Evolutionary conservation across 2,888 invertebrate genomes (phyloP).

Genomic region (Atherix ibis): DNA sequence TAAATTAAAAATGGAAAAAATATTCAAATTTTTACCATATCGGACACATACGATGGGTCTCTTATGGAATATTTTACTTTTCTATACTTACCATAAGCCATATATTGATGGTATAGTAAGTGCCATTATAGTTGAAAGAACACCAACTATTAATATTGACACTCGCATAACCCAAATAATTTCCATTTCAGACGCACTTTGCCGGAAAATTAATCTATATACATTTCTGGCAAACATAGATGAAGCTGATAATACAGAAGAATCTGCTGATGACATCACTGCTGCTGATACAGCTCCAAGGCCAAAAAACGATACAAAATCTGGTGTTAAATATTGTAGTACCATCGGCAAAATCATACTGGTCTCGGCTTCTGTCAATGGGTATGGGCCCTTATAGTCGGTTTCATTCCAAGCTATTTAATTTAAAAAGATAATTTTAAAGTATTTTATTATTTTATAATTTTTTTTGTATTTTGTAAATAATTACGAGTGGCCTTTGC

Average conservation of each 20-base stretch:
- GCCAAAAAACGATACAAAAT: slow-evolving; percentile 92
- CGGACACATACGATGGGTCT: too few species aligned
- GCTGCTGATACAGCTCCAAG: slow-evolving; percentile 97
- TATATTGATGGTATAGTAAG: slow-evolving; percentile 95
- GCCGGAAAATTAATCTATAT: slow-evolving; percentile 92
- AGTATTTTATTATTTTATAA: not conserved
- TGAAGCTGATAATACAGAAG: slow-evolving; percentile 92
- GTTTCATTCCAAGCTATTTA: slow-evolving; percentile 88
- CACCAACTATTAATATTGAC: slow-evolving; percentile 80
- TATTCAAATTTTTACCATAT: too few species aligned
- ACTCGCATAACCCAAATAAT: slow-evolving; percentile 93
- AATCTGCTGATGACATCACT: slow-evolving; percentile 99
- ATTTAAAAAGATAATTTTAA: not conserved
- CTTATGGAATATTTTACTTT: too few species aligned
- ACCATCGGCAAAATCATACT: slow-evolving; percentile 96
- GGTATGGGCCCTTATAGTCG: slow-evolving; percentile 58
- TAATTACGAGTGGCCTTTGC: slow-evolving; percentile 80
- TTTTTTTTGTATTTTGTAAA: not conserved
- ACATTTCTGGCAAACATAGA: slow-evolving; percentile 99
- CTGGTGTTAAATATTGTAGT: slow-evolving; percentile 88
- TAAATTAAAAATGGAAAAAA: too few species aligned
- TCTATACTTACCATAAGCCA: slow-evolving; percentile 65
- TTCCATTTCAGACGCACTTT: slow-evolving; percentile 93
- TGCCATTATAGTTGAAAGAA: slow-evolving; percentile 88
- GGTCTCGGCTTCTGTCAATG: slow-evolving; percentile 59